These are phyloP conservation scores for Nothobranchius furzeri DNA, from an alignment of 2,113 vertebrate genomes.

Conservation along the genomic window DNA sequence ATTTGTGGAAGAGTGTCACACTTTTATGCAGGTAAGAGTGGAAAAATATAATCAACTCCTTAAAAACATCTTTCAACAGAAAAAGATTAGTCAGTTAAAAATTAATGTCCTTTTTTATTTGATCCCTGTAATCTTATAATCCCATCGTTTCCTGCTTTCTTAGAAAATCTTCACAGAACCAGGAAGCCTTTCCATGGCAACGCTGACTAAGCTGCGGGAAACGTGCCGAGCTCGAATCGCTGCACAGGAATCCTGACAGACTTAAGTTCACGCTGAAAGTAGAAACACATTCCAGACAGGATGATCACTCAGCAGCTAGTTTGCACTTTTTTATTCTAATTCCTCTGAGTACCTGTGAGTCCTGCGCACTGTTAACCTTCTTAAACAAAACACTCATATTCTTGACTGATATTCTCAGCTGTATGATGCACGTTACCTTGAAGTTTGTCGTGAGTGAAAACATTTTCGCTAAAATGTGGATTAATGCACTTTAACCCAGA, in stretches of 20 bases:
- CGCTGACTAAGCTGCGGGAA: conserved; percentile 84
- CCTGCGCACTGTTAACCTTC: conserved; percentile 5
- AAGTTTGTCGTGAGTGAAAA: conserved; percentile 15
- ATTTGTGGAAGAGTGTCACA: conserved; percentile 89
- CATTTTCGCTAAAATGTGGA: conserved; percentile 16
- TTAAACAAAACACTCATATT: conserved; percentile 18
- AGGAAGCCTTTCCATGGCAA: conserved; percentile 85
- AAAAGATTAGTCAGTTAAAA: neutral
- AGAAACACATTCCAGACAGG: conserved; percentile 54
- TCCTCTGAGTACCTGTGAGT: conserved; percentile 7
- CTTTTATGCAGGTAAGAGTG: conserved; percentile 87
- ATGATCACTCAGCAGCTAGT: neutral
- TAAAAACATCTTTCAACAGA: neutral
- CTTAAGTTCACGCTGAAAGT: neutral
- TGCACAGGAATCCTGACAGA: conserved; percentile 70
- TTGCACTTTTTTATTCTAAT: conserved; percentile 37
- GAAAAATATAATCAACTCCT: too few species aligned
- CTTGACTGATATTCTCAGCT: conserved; percentile 10
- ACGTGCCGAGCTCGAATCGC: conserved; percentile 78
- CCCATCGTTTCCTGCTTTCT: neutral
- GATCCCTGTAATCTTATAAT: conserved; percentile 32
- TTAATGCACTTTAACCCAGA: conserved; percentile 55
- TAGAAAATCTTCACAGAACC: conserved; percentile 94
- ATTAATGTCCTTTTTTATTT: neutral
- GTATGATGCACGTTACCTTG: conserved; percentile 12